These are phyloP conservation scores for Metaphire vulgaris DNA, from an alignment of 1,140 invertebrate genomes.

Conservation along the genomic window DNA sequence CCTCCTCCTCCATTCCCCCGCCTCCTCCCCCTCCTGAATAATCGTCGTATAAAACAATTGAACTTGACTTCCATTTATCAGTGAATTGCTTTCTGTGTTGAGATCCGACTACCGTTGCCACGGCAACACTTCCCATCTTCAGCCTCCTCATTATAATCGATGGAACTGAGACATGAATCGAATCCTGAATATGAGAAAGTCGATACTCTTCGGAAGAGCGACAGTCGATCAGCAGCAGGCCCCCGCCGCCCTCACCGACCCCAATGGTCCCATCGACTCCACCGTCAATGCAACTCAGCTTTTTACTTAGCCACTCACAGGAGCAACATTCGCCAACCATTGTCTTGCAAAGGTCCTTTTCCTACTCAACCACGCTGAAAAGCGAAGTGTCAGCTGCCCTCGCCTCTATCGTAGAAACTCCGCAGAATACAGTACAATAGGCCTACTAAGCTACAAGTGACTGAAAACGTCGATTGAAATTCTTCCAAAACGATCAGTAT, in stretches of 20 bases:
- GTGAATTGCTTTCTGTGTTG: neutral
- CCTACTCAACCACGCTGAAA: too few species aligned
- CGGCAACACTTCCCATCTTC: constrained; percentile 76
- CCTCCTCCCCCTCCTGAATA: neutral
- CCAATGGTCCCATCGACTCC: too few species aligned
- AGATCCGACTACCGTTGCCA: constrained; percentile 69
- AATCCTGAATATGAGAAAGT: constrained; percentile 70
- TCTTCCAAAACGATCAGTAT: too few species aligned
- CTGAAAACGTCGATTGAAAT: too few species aligned
- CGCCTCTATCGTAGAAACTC: too few species aligned
- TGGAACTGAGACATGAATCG: constrained; percentile 80
- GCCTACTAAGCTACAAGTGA: too few species aligned
- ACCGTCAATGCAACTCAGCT: neutral
- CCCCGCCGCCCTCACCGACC: too few species aligned
- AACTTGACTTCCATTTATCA: neutral
- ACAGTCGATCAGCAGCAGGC: constrained; percentile 62
- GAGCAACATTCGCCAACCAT: neutral
- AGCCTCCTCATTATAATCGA: constrained; percentile 78
- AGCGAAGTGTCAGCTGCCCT: too few species aligned
- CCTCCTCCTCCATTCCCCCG: neutral
- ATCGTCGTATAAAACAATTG: neutral
- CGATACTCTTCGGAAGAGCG: constrained; percentile 69
- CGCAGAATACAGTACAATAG: too few species aligned
- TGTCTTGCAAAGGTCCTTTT: too few species aligned
- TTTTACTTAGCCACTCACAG: neutral